Base-by-base conservation (phyloP, 2,888 invertebrate genomes). In the Dolichomitus sp. region DNA sequence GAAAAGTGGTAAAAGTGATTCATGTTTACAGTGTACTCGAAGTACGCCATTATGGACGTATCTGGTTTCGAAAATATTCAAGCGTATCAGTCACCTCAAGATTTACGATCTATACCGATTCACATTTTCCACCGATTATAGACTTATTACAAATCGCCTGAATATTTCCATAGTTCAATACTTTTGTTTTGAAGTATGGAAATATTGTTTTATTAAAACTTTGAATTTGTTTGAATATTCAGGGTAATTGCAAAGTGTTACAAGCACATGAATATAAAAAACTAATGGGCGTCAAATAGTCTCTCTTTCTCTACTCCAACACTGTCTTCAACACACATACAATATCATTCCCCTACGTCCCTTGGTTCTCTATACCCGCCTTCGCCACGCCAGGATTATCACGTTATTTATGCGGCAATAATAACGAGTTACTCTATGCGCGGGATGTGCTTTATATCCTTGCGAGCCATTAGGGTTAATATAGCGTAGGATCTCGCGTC, bases 381-480 rank as follows among this genome's bases (percentile, higher is more conserved):
- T 82, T 85, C 85, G 81, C 87, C 90, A 90, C 88, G 86, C 87
- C 87, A 86, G 92, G 93, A 93, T 93, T 93, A 93, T 93, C 93
- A 89, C 90, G 93, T 93, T 93, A 93, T 93, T 93, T 93, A 93
- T 93, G 91, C 91, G 91, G 92, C 91, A 93, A 93, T 93, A 93
- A 93, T 93, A 93, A 93, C 93, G 93, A 93, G 92, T 92, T 92
- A 92, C 91, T 91, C 87, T 92, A 92, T 91, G 92, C 93, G 92
- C 92, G 91, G 93, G 93, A 92, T 93, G 93, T 92, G 93, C 93
- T 93, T 93, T 93, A 93, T 93, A 91, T 91, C 91, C 90, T 91
- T 88, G 92, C 91, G 88, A 92, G 88, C 92, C 93, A 92, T 93
- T 93, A 93, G 92, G 92, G 93, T 92, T 93, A 93, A 92, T 92